Evolutionary conservation across 2,888 invertebrate genomes (phyloP).

Genomic region (Melanchra persicariae): DNA sequence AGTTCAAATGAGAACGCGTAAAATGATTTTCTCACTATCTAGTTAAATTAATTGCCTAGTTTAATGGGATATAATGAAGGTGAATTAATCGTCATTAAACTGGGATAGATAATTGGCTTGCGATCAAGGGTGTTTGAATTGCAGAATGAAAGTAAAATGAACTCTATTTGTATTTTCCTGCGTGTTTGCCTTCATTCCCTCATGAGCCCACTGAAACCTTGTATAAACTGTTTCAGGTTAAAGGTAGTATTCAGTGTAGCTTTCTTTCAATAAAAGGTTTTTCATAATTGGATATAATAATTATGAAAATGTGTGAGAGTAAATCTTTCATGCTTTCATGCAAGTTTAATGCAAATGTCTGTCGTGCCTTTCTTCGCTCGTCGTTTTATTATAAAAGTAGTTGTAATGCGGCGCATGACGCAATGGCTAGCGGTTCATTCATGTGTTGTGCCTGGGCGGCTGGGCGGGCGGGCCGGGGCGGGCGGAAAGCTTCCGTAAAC

Average conservation of each 20-base stretch:
- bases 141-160: not conserved
- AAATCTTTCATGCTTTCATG: not conserved
- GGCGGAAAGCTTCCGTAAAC: slow-evolving; percentile 64
- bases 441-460: slow-evolving; percentile 63
- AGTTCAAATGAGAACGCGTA: slow-evolving; percentile 36
- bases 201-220: not conserved
- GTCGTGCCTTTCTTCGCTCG: not conserved
- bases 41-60: slow-evolving; percentile 13
- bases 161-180: not conserved
- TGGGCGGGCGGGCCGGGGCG: slow-evolving; percentile 64
- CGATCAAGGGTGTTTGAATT: not conserved
- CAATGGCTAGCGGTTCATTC: slow-evolving; percentile 72
- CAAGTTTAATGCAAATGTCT: slow-evolving; percentile 1
- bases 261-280: not conserved
- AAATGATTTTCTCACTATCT: slow-evolving; percentile 29
- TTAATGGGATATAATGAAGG: slow-evolving; percentile 30
- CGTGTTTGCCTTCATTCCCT: not conserved
- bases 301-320: not conserved
- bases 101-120: slow-evolving; percentile 10
- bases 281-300: not conserved
- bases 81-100: slow-evolving; percentile 8
- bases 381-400: slow-evolving; percentile 40
- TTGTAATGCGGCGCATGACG: slow-evolving; percentile 58
- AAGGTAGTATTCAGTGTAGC: too few species aligned
- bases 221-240: not conserved